Evolutionary conservation across 1,140 invertebrate genomes (phyloP).

Genomic region (Pseudomyrmex pallidus): DNA sequence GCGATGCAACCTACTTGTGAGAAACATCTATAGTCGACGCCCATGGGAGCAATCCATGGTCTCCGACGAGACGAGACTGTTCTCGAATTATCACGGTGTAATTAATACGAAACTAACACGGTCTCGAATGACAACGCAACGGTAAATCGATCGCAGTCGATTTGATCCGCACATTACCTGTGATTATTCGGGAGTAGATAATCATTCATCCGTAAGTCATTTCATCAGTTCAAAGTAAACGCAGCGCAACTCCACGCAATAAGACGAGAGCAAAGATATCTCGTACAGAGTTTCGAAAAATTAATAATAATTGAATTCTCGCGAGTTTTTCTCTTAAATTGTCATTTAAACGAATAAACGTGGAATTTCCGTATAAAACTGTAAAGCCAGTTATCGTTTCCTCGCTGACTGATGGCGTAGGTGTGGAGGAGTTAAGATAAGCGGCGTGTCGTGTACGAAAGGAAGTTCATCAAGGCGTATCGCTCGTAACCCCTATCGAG

Average conservation of each 20-base stretch:
- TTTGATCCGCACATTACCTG: slow-evolving; percentile 14
- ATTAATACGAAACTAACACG: slow-evolving; percentile 33
- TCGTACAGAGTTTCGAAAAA: too few species aligned
- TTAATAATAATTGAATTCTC: too few species aligned
- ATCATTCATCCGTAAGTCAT: not conserved
- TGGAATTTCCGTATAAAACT: not conserved
- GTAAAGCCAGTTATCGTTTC: slow-evolving; percentile 19
- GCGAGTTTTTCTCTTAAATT: too few species aligned
- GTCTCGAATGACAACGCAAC: not conserved
- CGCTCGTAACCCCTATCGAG: not conserved
- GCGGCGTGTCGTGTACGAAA: not conserved
- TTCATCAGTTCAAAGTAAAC: not conserved
- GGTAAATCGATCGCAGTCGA: not conserved
- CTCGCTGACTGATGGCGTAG: not conserved
- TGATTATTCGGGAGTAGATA: slow-evolving; percentile 5
- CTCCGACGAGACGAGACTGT: slow-evolving; percentile 6
- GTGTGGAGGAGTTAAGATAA: slow-evolving; percentile 21
- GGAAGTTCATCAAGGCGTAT: slow-evolving; percentile 4
- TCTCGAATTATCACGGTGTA: slow-evolving; percentile 38
- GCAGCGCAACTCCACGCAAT: not conserved
- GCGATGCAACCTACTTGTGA: not conserved
- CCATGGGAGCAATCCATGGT: not conserved
- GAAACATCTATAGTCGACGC: not conserved
- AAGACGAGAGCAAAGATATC: too few species aligned
- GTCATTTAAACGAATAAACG: not conserved